Evolutionary conservation across 2,888 invertebrate genomes (phyloP).

Genomic region (Agonum fuliginosum): DNA sequence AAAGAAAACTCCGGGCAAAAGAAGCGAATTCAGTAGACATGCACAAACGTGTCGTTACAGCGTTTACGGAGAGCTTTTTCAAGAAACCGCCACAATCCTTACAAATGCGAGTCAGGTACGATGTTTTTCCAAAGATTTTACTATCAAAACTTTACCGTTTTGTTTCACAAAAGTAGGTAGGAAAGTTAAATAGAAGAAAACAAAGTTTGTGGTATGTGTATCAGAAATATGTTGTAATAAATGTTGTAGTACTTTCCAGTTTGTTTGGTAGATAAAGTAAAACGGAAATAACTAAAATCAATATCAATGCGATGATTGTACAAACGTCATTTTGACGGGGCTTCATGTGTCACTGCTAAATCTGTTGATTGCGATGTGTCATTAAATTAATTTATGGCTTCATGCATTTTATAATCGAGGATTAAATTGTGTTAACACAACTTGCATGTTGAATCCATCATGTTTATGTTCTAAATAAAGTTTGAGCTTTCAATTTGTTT

Average conservation of each 20-base stretch:
- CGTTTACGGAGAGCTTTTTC: no score
- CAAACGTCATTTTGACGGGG: neutral
- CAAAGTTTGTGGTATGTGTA: neutral
- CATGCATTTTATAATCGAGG: neutral
- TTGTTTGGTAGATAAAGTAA: neutral
- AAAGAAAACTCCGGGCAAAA: no score
- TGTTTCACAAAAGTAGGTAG: neutral
- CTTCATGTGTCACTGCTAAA: neutral
- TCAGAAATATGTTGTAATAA: neutral
- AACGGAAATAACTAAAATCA: neutral
- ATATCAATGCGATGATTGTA: neutral
- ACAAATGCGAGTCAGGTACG: slow-evolving; percentile 29
- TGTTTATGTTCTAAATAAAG: no score
- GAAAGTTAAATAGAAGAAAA: neutral
- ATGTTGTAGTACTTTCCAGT: neutral
- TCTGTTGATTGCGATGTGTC: slow-evolving; percentile 19
- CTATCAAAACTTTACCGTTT: slow-evolving; percentile 40
- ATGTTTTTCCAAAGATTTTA: slow-evolving; percentile 34
- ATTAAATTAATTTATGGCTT: slow-evolving; percentile 14
- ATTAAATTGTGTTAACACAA: slow-evolving; percentile 1
- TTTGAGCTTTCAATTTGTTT: no score
- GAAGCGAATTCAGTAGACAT: no score
- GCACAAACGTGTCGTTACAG: no score
- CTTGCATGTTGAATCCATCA: no score
- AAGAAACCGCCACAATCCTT: neutral